Percentiles rank a stretch among this genome's conserved stretches.
Conservation (phyloP, 2,797 vertebrate species). For the Arremon aurantiirostris region DNA sequence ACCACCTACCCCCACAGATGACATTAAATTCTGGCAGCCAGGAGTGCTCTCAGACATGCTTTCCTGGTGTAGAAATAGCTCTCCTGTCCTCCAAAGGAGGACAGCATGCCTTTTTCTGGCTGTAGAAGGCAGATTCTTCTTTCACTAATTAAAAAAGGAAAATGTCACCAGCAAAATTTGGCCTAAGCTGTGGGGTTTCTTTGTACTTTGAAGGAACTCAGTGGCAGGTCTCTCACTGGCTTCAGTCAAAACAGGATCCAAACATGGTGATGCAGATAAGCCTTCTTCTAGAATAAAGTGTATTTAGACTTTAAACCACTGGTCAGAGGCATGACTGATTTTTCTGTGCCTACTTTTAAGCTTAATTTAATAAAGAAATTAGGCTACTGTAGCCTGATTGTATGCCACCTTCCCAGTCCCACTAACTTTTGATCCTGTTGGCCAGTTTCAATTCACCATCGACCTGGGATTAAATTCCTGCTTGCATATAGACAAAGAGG, state of each 20-base stretch:
- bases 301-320: not conserved
- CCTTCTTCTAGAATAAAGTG: not conserved
- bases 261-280: not conserved
- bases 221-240: not conserved
- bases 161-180: not conserved
- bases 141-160: not conserved
- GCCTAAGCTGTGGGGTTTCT: rapidly evolving
- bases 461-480: not conserved
- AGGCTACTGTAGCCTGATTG: not conserved
- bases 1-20: rapidly evolving
- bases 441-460: not conserved
- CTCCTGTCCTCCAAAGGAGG: not conserved
- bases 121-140: not conserved
- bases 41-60: not conserved
- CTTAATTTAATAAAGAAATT: not conserved
- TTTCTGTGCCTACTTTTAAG: not conserved
- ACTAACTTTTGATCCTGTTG: not conserved
- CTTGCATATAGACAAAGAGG: not conserved
- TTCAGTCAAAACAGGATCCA: not conserved
- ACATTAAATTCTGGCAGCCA: not conserved
- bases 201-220: not conserved
- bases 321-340: not conserved
- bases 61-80: not conserved
- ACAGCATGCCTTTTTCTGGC: not conserved
- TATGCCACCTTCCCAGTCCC: not conserved